Percentiles rank a stretch among this genome's conserved stretches.
Conservation (phyloP, 1,140 invertebrate genomes). For the Branchinecta lindahli region DNA sequence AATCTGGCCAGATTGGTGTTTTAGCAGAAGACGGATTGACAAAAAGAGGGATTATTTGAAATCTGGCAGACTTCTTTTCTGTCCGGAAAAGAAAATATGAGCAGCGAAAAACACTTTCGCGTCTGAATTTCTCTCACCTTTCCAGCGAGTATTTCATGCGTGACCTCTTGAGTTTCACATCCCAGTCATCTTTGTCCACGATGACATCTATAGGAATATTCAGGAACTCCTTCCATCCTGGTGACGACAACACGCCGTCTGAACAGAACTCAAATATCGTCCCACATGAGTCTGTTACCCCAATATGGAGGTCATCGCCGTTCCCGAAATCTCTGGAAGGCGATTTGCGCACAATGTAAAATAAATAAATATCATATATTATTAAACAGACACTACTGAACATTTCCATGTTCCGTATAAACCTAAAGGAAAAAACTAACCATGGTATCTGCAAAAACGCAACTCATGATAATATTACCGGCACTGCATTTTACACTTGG, state of each 20-base stretch:
- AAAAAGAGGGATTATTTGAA: too few relatives aligned
- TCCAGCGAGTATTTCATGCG: not conserved
- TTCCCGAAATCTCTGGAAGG: not conserved
- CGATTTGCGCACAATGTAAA: not conserved
- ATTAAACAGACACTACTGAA: too few relatives aligned
- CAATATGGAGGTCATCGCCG: not conserved
- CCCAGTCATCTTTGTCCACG: not conserved
- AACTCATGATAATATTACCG: too few relatives aligned
- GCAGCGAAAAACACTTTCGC: not conserved
- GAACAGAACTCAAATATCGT: not conserved
- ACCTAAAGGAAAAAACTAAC: too few relatives aligned
- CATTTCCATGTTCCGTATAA: too few relatives aligned
- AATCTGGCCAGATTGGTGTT: too few relatives aligned
- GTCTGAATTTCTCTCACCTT: not conserved
- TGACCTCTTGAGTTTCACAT: not conserved
- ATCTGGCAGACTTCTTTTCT: too few relatives aligned
- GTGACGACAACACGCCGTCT: not conserved
- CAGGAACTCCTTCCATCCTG: not conserved
- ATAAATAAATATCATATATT: too few relatives aligned
- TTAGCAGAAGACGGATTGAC: too few relatives aligned
- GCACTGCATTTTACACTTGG: too few relatives aligned
- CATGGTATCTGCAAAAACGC: too few relatives aligned
- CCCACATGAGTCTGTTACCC: not conserved
- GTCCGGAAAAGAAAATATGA: too few relatives aligned
- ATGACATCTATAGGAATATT: not conserved